Base-by-base conservation (phyloP, 2,888 invertebrate genomes). In the Apodemia zela region DNA sequence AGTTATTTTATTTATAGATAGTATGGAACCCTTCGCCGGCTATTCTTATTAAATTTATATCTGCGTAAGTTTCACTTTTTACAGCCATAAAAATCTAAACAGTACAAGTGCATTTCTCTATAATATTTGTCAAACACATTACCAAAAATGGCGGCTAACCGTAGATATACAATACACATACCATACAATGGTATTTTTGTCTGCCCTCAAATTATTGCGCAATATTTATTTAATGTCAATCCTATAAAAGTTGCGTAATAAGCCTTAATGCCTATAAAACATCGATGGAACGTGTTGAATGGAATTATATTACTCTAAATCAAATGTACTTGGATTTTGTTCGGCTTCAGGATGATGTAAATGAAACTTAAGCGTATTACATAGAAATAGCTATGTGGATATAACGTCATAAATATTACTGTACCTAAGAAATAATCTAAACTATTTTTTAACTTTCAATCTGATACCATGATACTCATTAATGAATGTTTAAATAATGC, bases 251-350 rank as follows among this genome's bases (percentile, higher is more conserved):
- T 45, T 45, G 42, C n/a, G 42, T 45, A 45, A 45, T 5, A 45
- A 45, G n/a, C 42, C 42, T 45, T 45, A 45, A 45, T n/a, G 42
- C n/a, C 42, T 45, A 45, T 45, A 45, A 45, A 45, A 45, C 42
- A 45, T 45, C 5, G 42, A 63, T 18, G 58, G 58, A 57, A 65
- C 63, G 61, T 65, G 65, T 63, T 62, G 63, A 63, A 65, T 65
- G 64, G 63, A 65, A 61, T 68, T 62, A 65, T 66, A 65, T 66
- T 68, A 68, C 65, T 65, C 65, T 67, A 65, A 65, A 60, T 62
- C 49, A 63, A 60, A 63, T 54, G 62, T 45, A 58, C 49, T 59
- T 59, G 64, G 35, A 63, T 63, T 25, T 68, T 65, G 66, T 67
- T 66, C 64, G 67, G 67, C 66, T 67, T 64, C 60, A 62, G 61